Conservation (phyloP, 1,140 invertebrate genomes). For the Dinothrombium tinctorium region DNA sequence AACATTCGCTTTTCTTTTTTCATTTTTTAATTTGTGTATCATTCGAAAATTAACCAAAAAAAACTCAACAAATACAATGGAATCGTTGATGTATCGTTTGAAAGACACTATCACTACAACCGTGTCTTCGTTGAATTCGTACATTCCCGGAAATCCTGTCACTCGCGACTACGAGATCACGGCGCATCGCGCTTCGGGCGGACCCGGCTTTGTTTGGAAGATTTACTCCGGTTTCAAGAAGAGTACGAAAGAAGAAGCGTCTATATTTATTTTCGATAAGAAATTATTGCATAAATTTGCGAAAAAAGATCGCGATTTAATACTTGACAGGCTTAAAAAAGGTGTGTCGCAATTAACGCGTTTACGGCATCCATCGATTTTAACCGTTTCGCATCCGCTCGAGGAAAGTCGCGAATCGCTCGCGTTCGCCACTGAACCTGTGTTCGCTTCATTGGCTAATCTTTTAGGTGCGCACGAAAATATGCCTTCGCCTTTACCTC, state of each 20-base stretch:
- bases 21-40: no score
- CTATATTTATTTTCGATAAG: slow-evolving; percentile 91
- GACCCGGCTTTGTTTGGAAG: slow-evolving; percentile 61
- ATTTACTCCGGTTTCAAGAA: slow-evolving; percentile 78
- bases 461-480: slow-evolving; percentile 37
- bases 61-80: no score
- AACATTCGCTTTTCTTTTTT: no score
- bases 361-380: slow-evolving; percentile 72
- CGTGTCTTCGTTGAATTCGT: slow-evolving; percentile 20
- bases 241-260: slow-evolving; percentile 49
- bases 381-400: slow-evolving; percentile 87
- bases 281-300: slow-evolving; percentile 56
- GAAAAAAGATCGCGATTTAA: slow-evolving; percentile 51
- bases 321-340: slow-evolving; percentile 55
- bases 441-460: slow-evolving; percentile 70
- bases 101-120: slow-evolving; percentile 6
- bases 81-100: no score
- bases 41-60: no score
- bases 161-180: slow-evolving; percentile 79
- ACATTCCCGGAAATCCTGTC: slow-evolving; percentile 84
- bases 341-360: slow-evolving; percentile 75
- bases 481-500: slow-evolving; percentile 37
- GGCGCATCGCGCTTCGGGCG: slow-evolving; percentile 63
- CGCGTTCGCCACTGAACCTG: slow-evolving; percentile 90
- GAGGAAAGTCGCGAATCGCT: slow-evolving; percentile 88